These are phyloP conservation scores for Austrolebias charrua DNA, from an alignment of 2,797 vertebrate genomes.

Conservation along the genomic window DNA sequence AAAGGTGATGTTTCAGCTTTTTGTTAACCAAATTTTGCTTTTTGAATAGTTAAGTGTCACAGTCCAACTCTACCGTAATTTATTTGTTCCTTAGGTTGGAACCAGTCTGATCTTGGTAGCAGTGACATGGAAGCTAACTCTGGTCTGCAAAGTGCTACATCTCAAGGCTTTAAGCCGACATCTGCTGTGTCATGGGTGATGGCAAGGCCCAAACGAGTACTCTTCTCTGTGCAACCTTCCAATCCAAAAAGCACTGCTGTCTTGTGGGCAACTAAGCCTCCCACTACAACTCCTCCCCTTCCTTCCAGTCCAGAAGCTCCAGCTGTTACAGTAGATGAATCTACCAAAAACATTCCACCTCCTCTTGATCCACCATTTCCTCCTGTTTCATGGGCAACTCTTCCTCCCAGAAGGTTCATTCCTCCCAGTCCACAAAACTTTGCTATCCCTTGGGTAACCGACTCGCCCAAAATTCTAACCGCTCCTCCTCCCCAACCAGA, in stretches of 20 bases:
- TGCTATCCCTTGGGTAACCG: not conserved
- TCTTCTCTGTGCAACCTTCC: not conserved
- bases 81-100: constrained; percentile 20
- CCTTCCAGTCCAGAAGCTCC: not conserved
- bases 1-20: constrained; percentile 18
- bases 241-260: not conserved
- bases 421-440: too few relatives aligned
- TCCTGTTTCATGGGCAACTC: not conserved
- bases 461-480: not conserved
- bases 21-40: not conserved
- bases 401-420: not conserved
- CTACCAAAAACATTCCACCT: not conserved
- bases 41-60: too few relatives aligned
- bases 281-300: not conserved
- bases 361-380: not conserved
- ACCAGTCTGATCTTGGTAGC: not conserved
- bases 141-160: not conserved
- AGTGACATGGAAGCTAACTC: not conserved
- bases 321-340: not conserved
- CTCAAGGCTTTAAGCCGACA: not conserved
- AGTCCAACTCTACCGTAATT: too few relatives aligned
- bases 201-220: not conserved
- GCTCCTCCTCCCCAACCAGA: not conserved
- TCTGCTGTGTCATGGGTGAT: constrained; percentile 4
- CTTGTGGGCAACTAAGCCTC: not conserved